phyloP scores from a whole-genome alignment of 2,888 invertebrate genomes.

The Laspeyria flexula region DNA sequence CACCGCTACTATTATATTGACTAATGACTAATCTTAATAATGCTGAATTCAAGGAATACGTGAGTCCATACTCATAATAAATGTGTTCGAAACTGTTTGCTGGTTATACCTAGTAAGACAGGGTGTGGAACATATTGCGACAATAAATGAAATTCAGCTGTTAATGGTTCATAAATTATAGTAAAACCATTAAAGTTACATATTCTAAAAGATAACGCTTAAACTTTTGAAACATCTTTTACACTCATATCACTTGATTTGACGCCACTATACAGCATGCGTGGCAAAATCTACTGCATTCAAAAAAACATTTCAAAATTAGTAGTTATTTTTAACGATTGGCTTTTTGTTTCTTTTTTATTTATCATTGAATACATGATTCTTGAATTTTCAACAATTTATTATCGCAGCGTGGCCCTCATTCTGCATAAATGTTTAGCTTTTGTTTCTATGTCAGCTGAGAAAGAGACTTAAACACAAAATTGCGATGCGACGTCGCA shows the following conservation, averaged over 20 bases:
- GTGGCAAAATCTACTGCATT: not conserved
- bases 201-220: not conserved
- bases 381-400: not conserved
- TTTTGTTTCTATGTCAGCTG: slow-evolving; percentile 73
- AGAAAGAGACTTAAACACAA: no score
- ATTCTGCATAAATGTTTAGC: slow-evolving; percentile 63
- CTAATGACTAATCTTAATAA: slow-evolving; percentile 72
- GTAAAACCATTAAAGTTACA: not conserved
- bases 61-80: slow-evolving; percentile 76
- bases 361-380: not conserved
- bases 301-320: no score
- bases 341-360: no score
- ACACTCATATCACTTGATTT: no score
- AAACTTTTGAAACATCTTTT: no score
- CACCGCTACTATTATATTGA: slow-evolving; percentile 75
- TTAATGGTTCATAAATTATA: not conserved
- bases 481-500: no score
- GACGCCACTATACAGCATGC: not conserved
- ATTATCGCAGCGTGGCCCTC: slow-evolving; percentile 50
- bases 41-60: slow-evolving; percentile 84
- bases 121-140: slow-evolving; percentile 6
- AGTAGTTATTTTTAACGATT: no score
- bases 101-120: slow-evolving; percentile 34
- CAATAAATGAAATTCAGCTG: not conserved
- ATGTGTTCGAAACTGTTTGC: slow-evolving; percentile 74